Evolutionary conservation across 1,140 invertebrate species (phyloP).

Genomic region (Panulirus ornatus): DNA sequence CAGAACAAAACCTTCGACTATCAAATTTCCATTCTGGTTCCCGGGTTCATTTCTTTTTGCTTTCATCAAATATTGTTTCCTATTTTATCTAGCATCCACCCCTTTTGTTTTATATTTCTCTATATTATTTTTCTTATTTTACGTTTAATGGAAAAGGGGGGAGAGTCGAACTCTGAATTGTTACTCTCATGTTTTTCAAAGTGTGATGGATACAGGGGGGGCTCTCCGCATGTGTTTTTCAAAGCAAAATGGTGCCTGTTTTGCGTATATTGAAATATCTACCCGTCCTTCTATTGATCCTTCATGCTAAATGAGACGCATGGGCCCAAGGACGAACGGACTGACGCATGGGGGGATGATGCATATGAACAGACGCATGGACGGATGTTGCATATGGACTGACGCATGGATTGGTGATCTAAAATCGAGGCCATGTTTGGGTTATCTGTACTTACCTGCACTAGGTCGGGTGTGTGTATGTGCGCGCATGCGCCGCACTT

Average conservation of each 20-base stretch:
- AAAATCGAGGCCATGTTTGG: too few species aligned
- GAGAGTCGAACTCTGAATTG: slow-evolving; percentile 66
- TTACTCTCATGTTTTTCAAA: slow-evolving; percentile 72
- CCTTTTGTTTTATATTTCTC: slow-evolving; percentile 73
- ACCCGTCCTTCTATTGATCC: slow-evolving; percentile 41
- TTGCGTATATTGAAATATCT: slow-evolving; percentile 57
- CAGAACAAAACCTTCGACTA: slow-evolving; percentile 66
- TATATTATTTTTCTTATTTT: slow-evolving; percentile 73
- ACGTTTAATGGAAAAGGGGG: slow-evolving; percentile 71
- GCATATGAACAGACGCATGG: too few species aligned
- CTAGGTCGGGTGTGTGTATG: not conserved
- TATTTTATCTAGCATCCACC: slow-evolving; percentile 70
- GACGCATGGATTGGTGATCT: too few species aligned
- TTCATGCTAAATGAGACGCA: slow-evolving; percentile 44
- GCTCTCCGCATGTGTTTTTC: slow-evolving; percentile 34
- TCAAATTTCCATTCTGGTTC: slow-evolving; percentile 71
- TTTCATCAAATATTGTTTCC: slow-evolving; percentile 72
- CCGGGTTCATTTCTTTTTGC: slow-evolving; percentile 68
- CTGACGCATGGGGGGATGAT: not conserved
- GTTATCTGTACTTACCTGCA: not conserved
- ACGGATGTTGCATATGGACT: too few species aligned
- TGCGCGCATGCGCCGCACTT: not conserved
- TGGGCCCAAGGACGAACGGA: not conserved
- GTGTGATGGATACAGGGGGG: slow-evolving; percentile 68
- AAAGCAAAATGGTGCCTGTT: slow-evolving; percentile 64